A percentile compares a stretch with the other conserved stretches of the same genome.
Evolutionary conservation across 2,113 vertebrate species (phyloP).

Genomic region (Brachyhypopomus gauderio): DNA sequence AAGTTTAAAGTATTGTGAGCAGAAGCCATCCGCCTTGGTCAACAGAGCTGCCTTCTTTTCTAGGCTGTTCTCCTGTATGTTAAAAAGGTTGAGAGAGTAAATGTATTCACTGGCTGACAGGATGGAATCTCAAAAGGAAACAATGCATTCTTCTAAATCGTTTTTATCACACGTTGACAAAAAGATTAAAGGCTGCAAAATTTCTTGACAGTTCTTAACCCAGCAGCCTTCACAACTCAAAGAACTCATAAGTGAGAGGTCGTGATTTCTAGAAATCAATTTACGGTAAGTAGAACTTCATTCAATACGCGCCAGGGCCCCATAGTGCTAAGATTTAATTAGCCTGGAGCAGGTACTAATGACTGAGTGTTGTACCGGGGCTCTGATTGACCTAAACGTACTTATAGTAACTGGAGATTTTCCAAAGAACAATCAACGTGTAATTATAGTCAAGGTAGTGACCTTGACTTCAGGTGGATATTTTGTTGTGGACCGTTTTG

Average conservation of each 20-base stretch:
- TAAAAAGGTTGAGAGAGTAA: slow-evolving; percentile 1
- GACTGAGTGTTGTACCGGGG: neutral
- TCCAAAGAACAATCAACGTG: neutral
- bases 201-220: neutral
- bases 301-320: no score
- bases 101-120: neutral
- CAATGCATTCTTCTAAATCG: neutral
- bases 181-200: neutral
- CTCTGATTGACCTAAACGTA: neutral
- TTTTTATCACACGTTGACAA: neutral
- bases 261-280: neutral
- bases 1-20: slow-evolving; percentile 38
- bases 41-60: slow-evolving; percentile 25
- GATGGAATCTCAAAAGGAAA: neutral
- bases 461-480: neutral
- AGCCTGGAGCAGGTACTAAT: no score
- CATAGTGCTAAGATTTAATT: no score
- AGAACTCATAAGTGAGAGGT: neutral
- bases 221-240: neutral
- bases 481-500: neutral
- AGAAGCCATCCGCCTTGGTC: slow-evolving; percentile 32
- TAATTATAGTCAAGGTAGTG: slow-evolving; percentile 12
- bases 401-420: slow-evolving; percentile 11
- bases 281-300: neutral
- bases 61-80: slow-evolving; percentile 40